A percentile compares a stretch with the other conserved stretches of the same genome.
Evolutionary conservation across 2,888 invertebrate species (phyloP).

Genomic region (Drosophila mimetica): DNA sequence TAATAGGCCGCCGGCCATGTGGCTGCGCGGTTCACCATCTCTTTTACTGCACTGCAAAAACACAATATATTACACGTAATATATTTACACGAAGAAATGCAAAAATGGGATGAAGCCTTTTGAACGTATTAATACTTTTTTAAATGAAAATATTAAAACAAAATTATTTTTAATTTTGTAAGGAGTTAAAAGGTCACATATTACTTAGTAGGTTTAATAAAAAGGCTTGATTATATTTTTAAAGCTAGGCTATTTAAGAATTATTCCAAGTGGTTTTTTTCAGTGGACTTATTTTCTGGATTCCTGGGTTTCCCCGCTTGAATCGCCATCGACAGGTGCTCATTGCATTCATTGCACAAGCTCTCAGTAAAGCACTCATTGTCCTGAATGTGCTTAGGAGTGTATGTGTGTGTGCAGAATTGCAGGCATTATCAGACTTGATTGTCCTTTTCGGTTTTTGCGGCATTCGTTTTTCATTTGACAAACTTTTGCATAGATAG

Average conservation of each 20-base stretch:
- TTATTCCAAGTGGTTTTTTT: too few species aligned
- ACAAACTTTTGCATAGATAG: slow-evolving; percentile 18
- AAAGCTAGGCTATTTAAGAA: too few species aligned
- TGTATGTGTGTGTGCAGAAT: slow-evolving; percentile 2
- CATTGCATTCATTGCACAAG: slow-evolving; percentile 29
- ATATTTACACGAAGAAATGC: too few species aligned
- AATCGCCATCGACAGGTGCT: slow-evolving; percentile 41
- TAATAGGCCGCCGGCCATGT: slow-evolving; percentile 48
- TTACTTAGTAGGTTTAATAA: too few species aligned
- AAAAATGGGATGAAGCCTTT: too few species aligned
- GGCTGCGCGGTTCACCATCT: slow-evolving; percentile 1
- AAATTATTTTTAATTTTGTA: too few species aligned
- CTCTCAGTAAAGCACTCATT: slow-evolving; percentile 33
- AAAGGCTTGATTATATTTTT: too few species aligned
- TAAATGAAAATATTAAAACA: too few species aligned
- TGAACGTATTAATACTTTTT: too few species aligned
- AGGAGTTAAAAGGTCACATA: too few species aligned
- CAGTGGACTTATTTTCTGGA: not conserved
- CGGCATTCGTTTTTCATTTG: slow-evolving; percentile 2
- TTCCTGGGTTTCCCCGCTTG: not conserved
- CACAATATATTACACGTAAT: too few species aligned
- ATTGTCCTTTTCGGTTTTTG: slow-evolving; percentile 16
- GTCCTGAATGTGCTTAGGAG: slow-evolving; percentile 6
- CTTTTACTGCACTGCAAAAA: not conserved
- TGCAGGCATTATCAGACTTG: slow-evolving; percentile 10